These are phyloP conservation scores for Autographa gamma DNA, from an alignment of 2,888 invertebrate species.

Conservation along the genomic window DNA sequence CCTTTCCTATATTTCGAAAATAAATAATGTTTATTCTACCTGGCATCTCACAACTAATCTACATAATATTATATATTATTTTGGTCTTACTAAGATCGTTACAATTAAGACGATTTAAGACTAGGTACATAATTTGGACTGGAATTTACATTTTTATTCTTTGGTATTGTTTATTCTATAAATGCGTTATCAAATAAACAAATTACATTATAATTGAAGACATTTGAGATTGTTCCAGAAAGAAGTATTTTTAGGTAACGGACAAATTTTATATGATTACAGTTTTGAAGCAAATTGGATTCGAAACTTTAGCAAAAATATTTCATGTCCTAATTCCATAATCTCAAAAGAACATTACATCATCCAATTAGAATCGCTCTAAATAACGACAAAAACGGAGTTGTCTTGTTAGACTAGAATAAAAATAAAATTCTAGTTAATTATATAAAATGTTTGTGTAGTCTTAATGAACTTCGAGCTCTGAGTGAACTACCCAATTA, in stretches of 20 bases:
- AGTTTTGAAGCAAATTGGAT: slow-evolving; percentile 25
- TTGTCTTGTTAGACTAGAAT: neutral
- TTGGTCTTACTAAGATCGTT: neutral
- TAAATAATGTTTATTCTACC: neutral
- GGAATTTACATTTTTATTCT: too few relatives aligned
- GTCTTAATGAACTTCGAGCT: slow-evolving; percentile 34
- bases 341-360: slow-evolving; percentile 20
- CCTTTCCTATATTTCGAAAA: neutral
- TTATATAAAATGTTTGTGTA: slow-evolving; percentile 29
- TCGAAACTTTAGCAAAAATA: slow-evolving; percentile 7
- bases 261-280: slow-evolving; percentile 28
- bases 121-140: too few relatives aligned
- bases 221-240: neutral
- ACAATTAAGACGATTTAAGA: neutral
- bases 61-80: neutral
- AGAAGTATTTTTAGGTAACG: slow-evolving; percentile 18
- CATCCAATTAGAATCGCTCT: slow-evolving; percentile 18
- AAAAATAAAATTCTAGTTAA: slow-evolving; percentile 24
- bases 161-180: neutral
- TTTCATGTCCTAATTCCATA: neutral
- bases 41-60: slow-evolving; percentile 4
- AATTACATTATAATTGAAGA: neutral
- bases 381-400: slow-evolving; percentile 7
- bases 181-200: neutral
- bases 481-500: slow-evolving; percentile 41